Base-by-base conservation (phyloP, 2,797 vertebrate genomes). In the Siniperca scherzeri region DNA sequence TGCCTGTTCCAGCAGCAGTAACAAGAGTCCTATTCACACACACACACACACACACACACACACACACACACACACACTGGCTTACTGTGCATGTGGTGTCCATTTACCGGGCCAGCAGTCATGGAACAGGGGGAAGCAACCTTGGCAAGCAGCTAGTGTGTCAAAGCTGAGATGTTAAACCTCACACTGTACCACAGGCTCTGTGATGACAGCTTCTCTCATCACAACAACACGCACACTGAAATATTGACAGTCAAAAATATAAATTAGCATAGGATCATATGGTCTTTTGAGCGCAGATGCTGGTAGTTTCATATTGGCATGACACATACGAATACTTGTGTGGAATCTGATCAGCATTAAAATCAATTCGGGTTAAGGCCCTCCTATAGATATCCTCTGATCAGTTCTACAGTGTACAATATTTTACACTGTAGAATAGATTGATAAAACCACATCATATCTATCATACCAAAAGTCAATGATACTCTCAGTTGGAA, bases 21-120 rank as follows among this genome's bases (percentile, higher is more conserved):
- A 88, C 77, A 80, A 53, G 87, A 90, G 80, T 86, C 87, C 64
- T 73, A 52, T 80, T 84, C 69, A 59, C 30, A 42, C 27, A 25
- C 52, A 14, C 52, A 14, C 69, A 59, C 30, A 42, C 27, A 25
- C 52, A 13, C 65, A 16, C 52, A 14, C 69, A 59, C 30, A 42
- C 27, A 25, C 52, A 13, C 65, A 16, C 66, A n/a, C 30, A 52
- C 68, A 53, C 59, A 67, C 73, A 19, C 5, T 19, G n/a, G 42
- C 66, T 67, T 11, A 74, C 21, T 77, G 53, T 70, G 62, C 5
- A 40, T 22, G 46, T 36, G 73, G 87, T 85, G 88, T 93, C 76
- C 44, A 5, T 83, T 92, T 87, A 86, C 86, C 74, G 3, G 4
- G 13, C 56, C 62, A n/a, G 40, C 74, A 70, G 64, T 61, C 59